Evolutionary conservation across 2,797 vertebrate species (phyloP).

Genomic region (Trachops cirrhosus): DNA sequence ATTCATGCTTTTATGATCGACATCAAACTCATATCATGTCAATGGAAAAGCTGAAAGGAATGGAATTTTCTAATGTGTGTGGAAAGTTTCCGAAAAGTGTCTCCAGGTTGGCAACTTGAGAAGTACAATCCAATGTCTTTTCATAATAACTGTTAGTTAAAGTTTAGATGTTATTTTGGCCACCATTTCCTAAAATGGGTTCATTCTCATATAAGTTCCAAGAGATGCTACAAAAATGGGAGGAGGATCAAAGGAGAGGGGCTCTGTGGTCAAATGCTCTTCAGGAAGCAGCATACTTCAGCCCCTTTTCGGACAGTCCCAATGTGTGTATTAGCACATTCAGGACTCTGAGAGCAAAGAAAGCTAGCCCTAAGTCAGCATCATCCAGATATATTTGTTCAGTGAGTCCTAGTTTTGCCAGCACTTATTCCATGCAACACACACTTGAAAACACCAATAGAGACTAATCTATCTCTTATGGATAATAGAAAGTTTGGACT

Average conservation of each 20-base stretch:
- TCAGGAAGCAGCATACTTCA: background rate
- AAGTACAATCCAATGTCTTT: background rate
- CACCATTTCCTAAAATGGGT: background rate
- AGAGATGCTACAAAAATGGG: background rate
- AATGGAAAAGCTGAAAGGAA: background rate
- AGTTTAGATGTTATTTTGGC: background rate
- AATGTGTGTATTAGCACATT: background rate
- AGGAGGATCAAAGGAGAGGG: background rate
- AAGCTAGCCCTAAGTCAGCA: background rate
- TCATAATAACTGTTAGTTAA: slow-evolving; percentile 16
- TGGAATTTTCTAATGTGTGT: background rate
- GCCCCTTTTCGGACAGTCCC: background rate
- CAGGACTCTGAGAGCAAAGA: background rate
- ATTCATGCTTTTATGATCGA: slow-evolving; percentile 49
- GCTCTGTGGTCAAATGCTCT: background rate
- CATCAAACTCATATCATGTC: slow-evolving; percentile 37
- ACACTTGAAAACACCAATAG: background rate
- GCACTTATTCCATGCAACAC: background rate
- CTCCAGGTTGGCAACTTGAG: background rate
- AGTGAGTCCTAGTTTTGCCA: background rate
- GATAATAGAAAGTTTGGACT: background rate
- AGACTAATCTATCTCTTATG: background rate
- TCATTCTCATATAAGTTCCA: background rate
- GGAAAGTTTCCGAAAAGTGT: slow-evolving; percentile 1
- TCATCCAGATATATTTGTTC: background rate